phyloP scores from a whole-genome alignment of 2,888 invertebrate species.

The Caenorhabditis sp. region DNA sequence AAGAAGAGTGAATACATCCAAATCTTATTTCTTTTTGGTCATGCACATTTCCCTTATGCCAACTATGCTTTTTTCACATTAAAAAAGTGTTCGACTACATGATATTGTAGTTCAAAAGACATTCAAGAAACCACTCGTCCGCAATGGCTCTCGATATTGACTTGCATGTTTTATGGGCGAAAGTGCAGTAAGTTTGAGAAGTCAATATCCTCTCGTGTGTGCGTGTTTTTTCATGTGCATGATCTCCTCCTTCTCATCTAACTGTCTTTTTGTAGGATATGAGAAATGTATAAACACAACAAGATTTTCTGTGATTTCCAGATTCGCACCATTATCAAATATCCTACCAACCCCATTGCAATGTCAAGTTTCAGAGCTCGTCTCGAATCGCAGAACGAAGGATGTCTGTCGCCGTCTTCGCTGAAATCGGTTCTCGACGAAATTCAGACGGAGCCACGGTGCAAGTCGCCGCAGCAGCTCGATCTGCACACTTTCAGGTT shows the following conservation, averaged over 20 bases:
- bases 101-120: not conserved
- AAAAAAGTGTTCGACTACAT: not conserved
- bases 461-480: constrained; percentile 70
- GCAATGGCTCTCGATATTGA: constrained; percentile 54
- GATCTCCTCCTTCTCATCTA: not conserved
- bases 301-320: constrained; percentile 7
- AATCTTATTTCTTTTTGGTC: not conserved
- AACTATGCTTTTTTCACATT: not conserved
- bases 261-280: not conserved
- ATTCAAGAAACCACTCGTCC: not conserved
- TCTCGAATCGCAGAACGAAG: constrained; percentile 67
- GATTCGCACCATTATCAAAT: not conserved
- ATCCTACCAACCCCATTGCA: not conserved
- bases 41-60: too few species aligned
- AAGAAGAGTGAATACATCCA: not conserved
- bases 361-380: constrained; percentile 62
- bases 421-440: constrained; percentile 54
- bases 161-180: constrained; percentile 53
- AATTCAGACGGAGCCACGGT: constrained; percentile 51
- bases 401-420: constrained; percentile 64
- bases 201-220: not conserved
- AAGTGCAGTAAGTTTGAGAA: constrained; percentile 34
- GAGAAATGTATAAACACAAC: too few species aligned
- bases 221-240: not conserved
- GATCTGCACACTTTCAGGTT: constrained; percentile 77